Conservation (phyloP, 2,888 invertebrate genomes). For the Carabus problematicus region DNA sequence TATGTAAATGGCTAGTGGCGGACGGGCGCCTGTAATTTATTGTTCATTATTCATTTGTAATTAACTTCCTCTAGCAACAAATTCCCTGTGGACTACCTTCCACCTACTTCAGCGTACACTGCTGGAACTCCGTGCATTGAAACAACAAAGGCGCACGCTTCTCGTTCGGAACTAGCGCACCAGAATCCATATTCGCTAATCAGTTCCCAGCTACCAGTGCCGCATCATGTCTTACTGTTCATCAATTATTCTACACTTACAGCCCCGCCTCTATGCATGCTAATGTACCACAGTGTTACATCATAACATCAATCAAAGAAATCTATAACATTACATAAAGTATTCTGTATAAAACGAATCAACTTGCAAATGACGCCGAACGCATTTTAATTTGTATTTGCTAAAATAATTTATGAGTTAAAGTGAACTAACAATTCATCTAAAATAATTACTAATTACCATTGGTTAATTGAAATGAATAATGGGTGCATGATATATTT, state of each 20-base stretch:
- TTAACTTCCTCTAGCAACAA: slow-evolving; percentile 45
- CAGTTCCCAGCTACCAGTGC: background rate
- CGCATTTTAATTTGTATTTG: too few species aligned
- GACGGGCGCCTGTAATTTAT: slow-evolving; percentile 42
- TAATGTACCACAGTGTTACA: background rate
- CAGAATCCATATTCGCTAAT: slow-evolving; percentile 14
- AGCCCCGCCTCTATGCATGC: background rate
- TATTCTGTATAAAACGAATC: too few species aligned
- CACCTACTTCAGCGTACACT: too few species aligned
- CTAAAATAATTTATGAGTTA: too few species aligned
- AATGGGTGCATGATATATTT: too few species aligned
- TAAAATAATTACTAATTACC: too few species aligned
- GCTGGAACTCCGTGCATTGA: background rate
- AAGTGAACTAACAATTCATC: too few species aligned
- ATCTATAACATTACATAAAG: too few species aligned
- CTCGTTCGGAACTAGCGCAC: slow-evolving; percentile 23
- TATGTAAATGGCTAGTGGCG: slow-evolving; percentile 33
- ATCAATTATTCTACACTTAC: slow-evolving; percentile 1
- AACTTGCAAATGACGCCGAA: too few species aligned
- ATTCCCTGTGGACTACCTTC: slow-evolving; percentile 24
- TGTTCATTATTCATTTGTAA: slow-evolving; percentile 49
- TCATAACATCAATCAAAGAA: too few species aligned
- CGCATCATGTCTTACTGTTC: background rate
- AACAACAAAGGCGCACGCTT: slow-evolving; percentile 1
- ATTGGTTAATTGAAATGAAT: too few species aligned